Evolutionary conservation across 2,888 invertebrate genomes (phyloP).

Genomic region (Apamea crenata): DNA sequence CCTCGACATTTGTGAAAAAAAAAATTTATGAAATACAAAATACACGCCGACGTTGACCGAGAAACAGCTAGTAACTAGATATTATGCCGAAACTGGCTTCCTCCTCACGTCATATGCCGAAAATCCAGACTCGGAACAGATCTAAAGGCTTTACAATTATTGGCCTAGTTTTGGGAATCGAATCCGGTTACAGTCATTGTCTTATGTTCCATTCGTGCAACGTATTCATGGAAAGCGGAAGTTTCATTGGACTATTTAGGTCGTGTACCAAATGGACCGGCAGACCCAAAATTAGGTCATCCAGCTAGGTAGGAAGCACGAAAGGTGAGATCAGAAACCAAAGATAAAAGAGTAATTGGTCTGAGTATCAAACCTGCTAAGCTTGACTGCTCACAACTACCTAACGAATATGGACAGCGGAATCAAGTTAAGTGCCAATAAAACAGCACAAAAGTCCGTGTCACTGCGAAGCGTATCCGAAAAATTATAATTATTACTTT

Average conservation of each 20-base stretch:
- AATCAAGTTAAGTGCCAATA: constrained; percentile 38
- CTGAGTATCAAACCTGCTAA: background rate
- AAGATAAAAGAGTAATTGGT: background rate
- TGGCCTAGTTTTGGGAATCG: constrained; percentile 50
- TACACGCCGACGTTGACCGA: too few species aligned
- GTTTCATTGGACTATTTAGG: constrained; percentile 45
- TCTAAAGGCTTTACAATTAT: constrained; percentile 50
- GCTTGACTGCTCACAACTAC: constrained; percentile 9
- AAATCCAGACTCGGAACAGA: constrained; percentile 9
- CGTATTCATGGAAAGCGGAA: constrained; percentile 44
- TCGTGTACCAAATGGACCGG: constrained; percentile 21
- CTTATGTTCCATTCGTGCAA: constrained; percentile 38
- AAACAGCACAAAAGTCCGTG: constrained; percentile 23
- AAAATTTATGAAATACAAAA: background rate
- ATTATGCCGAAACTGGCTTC: background rate
- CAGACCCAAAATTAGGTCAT: constrained; percentile 11
- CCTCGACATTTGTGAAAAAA: background rate
- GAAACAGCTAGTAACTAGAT: too few species aligned
- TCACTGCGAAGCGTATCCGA: constrained; percentile 25
- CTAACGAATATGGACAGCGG: constrained; percentile 11
- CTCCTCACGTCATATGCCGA: background rate
- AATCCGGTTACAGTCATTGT: constrained; percentile 47
- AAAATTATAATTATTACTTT: constrained; percentile 54
- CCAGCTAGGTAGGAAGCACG: background rate
- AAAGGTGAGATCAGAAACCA: background rate